Evolutionary conservation across 1,140 invertebrate species (phyloP).

Genomic region (Anthonomus grandis): DNA sequence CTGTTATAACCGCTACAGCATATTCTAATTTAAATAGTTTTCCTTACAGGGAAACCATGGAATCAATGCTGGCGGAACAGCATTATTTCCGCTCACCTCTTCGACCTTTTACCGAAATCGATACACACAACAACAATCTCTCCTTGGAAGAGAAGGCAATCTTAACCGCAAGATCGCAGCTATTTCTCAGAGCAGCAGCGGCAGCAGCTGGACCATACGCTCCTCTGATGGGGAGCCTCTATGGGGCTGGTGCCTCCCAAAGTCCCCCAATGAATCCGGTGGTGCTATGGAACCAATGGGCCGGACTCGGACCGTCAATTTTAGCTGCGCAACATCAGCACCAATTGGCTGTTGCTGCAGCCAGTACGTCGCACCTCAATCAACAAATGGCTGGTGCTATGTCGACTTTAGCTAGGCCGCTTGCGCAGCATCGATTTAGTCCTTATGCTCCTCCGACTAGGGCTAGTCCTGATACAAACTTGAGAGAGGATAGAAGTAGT

Average conservation of each 20-base stretch:
- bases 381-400: constrained; percentile 53
- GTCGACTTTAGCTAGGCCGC: constrained; percentile 49
- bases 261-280: constrained; percentile 39
- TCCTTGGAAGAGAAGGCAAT: constrained; percentile 74
- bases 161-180: constrained; percentile 64
- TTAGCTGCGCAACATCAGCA: constrained; percentile 48
- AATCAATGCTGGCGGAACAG: constrained; percentile 75
- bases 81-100: constrained; percentile 70
- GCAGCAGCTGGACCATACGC: constrained; percentile 57
- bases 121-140: constrained; percentile 65
- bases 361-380: constrained; percentile 44
- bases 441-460: constrained; percentile 54
- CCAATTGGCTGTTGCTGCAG: constrained; percentile 46
- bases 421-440: constrained; percentile 57
- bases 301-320: constrained; percentile 56
- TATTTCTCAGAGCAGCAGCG: constrained; percentile 64
- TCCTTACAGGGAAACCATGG: constrained; percentile 72
- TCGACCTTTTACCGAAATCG: constrained; percentile 67
- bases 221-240: constrained; percentile 51
- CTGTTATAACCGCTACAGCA: too few species aligned
- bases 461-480: constrained; percentile 55
- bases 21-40: constrained; percentile 30
- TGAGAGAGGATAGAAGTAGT: constrained; percentile 49
- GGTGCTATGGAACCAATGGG: constrained; percentile 62
- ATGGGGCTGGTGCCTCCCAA: constrained; percentile 52